Base-by-base conservation (phyloP, 2,888 invertebrate species). In the Chirona hameri region DNA sequence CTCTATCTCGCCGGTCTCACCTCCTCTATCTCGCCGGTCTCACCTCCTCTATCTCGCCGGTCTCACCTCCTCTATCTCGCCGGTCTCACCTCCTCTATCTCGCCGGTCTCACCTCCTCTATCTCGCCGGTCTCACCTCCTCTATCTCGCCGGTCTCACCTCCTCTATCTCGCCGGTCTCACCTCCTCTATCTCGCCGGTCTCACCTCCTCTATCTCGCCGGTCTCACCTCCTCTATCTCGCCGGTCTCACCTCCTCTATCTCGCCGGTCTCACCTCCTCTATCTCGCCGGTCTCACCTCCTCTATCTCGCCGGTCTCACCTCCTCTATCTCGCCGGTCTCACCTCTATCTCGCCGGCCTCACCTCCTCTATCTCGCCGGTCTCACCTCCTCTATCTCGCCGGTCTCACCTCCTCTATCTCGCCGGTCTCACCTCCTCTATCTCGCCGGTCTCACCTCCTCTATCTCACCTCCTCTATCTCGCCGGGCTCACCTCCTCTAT, bases 251-350 rank as follows among this genome's bases (percentile, higher is more conserved):
- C n/a, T n/a, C n/a, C n/a, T n/a, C n/a, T n/a, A n/a, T n/a, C n/a
- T n/a, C n/a, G 48, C 18, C 21, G 79, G 39, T 82, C 83, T 69
- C 46, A 84, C 84, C 83, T 85, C 85, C 81, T 84, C 83, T 14
- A 85, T 82, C 82, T 85, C 85, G 69, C 84, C 85, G 83, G 84
- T 84, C n/a, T n/a, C n/a, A n/a, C n/a, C n/a, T n/a, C n/a, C n/a
- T n/a, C n/a, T n/a, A n/a, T n/a, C n/a, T n/a, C n/a, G 48, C 18
- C 21, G 79, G 39, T 82, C 83, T 69, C 46, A 84, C 84, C 83
- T 85, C 85, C 81, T 84, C 83, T 14, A 85, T 82, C 82, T 85
- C 85, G 69, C 84, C 85, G 83, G 84, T 84, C n/a, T n/a, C n/a
- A n/a, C n/a, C n/a, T n/a, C n/a, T n/a, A n/a, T n/a, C n/a, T n/a